Evolutionary conservation across 2,113 vertebrate genomes (phyloP).

Genomic region (Myrmophylax atrothorax): DNA sequence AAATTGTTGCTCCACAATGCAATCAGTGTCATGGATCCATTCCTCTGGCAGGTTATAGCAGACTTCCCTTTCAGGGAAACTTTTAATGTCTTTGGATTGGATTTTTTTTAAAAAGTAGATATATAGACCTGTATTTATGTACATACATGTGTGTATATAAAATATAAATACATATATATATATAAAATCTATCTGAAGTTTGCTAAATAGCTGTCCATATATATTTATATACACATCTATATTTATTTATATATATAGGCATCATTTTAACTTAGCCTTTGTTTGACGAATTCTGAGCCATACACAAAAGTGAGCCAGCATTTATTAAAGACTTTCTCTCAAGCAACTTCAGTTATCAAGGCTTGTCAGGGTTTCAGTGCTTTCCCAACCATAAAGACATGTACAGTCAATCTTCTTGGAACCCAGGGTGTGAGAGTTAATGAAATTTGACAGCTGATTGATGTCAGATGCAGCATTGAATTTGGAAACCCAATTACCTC

Average conservation of each 20-base stretch:
- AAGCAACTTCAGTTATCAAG: not conserved
- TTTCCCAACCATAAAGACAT: slow-evolving; percentile 36
- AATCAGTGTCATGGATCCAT: not conserved
- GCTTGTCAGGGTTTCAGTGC: slow-evolving; percentile 32
- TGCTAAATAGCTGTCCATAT: not conserved
- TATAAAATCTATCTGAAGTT: not conserved
- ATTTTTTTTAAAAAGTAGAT: not conserved
- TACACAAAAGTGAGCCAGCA: not conserved
- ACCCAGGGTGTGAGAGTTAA: slow-evolving; percentile 15
- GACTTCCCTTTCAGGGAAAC: not conserved
- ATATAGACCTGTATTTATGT: not conserved
- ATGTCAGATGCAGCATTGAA: slow-evolving; percentile 43
- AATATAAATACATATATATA: too few relatives aligned
- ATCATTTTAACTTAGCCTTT: not conserved
- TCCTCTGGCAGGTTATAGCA: not conserved
- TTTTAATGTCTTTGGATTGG: not conserved
- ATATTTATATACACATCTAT: not conserved
- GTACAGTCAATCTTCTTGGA: slow-evolving; percentile 38
- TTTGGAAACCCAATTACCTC: slow-evolving; percentile 52
- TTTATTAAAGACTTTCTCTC: not conserved
- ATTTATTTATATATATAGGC: not conserved
- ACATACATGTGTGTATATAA: accelerated
- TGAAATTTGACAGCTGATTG: slow-evolving; percentile 64
- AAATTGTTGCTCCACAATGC: not conserved
- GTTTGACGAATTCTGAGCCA: not conserved